These are phyloP conservation scores for Pangasianodon hypophthalmus DNA, from an alignment of 2,113 vertebrate genomes.

Conservation along the genomic window DNA sequence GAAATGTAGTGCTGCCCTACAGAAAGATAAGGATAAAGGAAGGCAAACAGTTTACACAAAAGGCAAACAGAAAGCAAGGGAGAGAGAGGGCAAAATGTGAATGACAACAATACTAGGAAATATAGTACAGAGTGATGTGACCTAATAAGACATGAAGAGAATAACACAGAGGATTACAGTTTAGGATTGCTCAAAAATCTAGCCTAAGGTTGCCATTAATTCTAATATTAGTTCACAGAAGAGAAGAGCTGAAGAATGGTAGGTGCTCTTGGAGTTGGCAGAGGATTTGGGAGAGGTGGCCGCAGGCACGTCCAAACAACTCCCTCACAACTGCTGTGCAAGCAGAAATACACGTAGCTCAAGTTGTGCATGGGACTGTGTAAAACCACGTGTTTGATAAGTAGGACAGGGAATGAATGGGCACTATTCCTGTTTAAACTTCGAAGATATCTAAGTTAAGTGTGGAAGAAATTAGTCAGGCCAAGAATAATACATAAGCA, in stretches of 20 bases:
- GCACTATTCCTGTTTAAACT: conserved; percentile 23
- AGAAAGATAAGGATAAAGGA: neutral
- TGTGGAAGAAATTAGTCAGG: conserved; percentile 30
- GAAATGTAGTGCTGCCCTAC: neutral
- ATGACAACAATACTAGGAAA: neutral
- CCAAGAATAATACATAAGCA: conserved; percentile 1
- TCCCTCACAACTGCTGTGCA: conserved; percentile 29
- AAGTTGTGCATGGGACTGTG: conserved; percentile 46
- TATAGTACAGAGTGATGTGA: neutral
- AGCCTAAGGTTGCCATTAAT: conserved; percentile 18
- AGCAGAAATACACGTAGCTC: conserved; percentile 38
- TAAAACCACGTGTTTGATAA: conserved; percentile 42
- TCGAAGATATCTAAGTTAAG: conserved; percentile 29
- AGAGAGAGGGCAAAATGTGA: neutral
- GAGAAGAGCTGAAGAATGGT: conserved; percentile 1
- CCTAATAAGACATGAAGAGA: neutral
- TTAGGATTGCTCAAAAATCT: neutral
- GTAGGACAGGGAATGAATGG: conserved; percentile 31
- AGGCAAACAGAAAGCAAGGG: neutral
- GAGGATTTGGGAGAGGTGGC: conserved; percentile 13
- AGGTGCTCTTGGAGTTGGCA: conserved; percentile 12
- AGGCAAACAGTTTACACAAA: neutral
- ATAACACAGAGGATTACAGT: neutral
- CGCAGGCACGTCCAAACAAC: conserved; percentile 19
- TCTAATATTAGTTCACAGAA: conserved; percentile 16